Evolutionary conservation across 2,797 vertebrate species (phyloP), one percentile per base, ranked within the genome.

Genomic region (Enteromius argenteus): DNA sequence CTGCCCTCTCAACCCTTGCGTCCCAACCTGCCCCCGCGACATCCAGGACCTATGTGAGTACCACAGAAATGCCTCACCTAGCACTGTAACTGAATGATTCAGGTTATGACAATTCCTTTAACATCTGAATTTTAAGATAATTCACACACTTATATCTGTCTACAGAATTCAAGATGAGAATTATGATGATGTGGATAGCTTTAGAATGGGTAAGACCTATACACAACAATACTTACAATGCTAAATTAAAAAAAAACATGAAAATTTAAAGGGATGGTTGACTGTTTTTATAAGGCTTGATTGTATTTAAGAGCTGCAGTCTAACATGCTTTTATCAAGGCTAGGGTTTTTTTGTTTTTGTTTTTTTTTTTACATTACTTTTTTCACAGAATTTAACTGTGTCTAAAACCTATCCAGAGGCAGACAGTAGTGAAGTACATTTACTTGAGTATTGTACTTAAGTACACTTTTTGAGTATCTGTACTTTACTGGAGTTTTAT

Each of bases 21-120:
- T 39, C 95, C 94, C 1, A 91, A 80, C 79, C 89, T 96, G 37
- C 95, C 95, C 10, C 94, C 94, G 3, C 89, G 94, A 80, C 92
- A 92, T 51, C 80, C 91, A 19, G 92, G 84, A 84, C 58, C 88
- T 77, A 89, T 90, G 95, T 95, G 87, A 92, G 90, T 83, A 35
- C 15, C 68, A 49, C 46, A 37, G 19, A 60, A 53, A 14, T 44
- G 6, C 68, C 62, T 37, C 23, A 23, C 32, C 68, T 58, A 30
- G 42, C 58, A 23, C 11, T 11, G 44, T 74, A 56, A 32, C 30
- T 3, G 6, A 76, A 37, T 76, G 14, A 51, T 5, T 53, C 19
- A 35, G 5, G 19, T 51, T 42, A 21, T 23, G 13, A 53, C 21
- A 9, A 42, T 78, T 64, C 14, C 8, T 30, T 37, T 37, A 51